Evolutionary conservation across 2,797 vertebrate genomes (phyloP).

Genomic region (Acanthurus tractus): DNA sequence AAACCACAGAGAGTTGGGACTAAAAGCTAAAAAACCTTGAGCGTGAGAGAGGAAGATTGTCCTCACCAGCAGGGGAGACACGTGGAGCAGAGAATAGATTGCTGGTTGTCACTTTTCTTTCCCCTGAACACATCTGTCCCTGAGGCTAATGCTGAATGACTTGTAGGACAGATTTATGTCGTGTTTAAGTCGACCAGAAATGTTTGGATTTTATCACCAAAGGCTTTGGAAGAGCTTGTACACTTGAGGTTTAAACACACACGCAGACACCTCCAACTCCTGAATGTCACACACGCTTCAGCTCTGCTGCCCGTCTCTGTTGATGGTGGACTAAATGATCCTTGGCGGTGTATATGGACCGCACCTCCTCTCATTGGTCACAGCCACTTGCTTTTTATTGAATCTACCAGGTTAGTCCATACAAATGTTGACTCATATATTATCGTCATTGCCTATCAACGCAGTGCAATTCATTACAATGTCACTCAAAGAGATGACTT

Average conservation of each 20-base stretch:
- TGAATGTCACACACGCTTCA: conserved; percentile 59
- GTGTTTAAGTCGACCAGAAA: conserved; percentile 69
- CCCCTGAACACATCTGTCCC: conserved; percentile 47
- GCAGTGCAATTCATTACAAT: conserved; percentile 2
- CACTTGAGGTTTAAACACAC: conserved; percentile 9
- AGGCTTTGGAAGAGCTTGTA: conserved; percentile 18
- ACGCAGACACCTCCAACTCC: conserved; percentile 41
- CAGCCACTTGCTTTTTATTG: conserved; percentile 80
- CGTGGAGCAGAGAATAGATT: conserved; percentile 37
- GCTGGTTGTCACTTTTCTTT: conserved; percentile 41
- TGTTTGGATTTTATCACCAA: conserved; percentile 65
- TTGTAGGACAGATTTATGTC: conserved; percentile 69
- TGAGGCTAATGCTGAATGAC: conserved; percentile 46
- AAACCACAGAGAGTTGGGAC: conserved; percentile 1
- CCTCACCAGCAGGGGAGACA: conserved; percentile 26
- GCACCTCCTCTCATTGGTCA: conserved; percentile 73
- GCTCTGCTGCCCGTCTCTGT: conserved; percentile 58
- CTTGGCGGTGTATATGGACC: conserved; percentile 71
- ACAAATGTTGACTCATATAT: conserved; percentile 60
- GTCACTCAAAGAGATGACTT: conserved; percentile 19
- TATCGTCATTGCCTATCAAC: conserved; percentile 32
- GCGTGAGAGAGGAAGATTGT: conserved; percentile 53
- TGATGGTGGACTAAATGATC: conserved; percentile 77
- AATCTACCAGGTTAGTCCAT: conserved; percentile 50
- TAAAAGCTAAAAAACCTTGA: conserved; percentile 49